Percentiles rank a stretch among this genome's conserved stretches.
Evolutionary conservation across 2,797 vertebrate species (phyloP).

Genomic region (Takifugu ocellatus): DNA sequence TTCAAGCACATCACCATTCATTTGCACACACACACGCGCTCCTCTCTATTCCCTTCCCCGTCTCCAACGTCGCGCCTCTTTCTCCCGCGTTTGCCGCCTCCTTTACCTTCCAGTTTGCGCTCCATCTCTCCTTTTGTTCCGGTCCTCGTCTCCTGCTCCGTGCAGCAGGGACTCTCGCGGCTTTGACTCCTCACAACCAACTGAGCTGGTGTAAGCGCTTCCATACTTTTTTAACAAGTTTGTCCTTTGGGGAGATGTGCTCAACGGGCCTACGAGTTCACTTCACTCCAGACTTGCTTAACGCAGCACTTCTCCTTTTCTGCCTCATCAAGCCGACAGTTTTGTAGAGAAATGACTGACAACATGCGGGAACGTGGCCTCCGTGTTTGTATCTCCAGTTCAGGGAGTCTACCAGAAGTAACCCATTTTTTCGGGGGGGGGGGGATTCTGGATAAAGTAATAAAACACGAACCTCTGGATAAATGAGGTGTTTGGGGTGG

Average conservation of each 20-base stretch:
- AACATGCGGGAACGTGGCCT: constrained; percentile 46
- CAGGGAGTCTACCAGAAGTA: constrained; percentile 42
- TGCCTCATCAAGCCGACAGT: constrained; percentile 54
- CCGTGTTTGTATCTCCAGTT: constrained; percentile 59
- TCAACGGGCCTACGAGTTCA: constrained; percentile 62
- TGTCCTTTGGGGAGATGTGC: constrained; percentile 57
- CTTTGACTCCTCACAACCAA: constrained; percentile 51
- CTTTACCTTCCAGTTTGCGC: constrained; percentile 40
- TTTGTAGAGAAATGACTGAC: constrained; percentile 51
- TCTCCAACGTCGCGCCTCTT: constrained; percentile 3
- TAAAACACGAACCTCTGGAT: constrained; percentile 34
- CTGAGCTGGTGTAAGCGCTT: constrained; percentile 55
- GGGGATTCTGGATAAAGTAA: constrained; percentile 44
- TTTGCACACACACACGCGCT: constrained; percentile 23
- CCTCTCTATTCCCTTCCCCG: constrained; percentile 16
- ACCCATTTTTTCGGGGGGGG: constrained; percentile 33
- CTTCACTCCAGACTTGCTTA: constrained; percentile 57
- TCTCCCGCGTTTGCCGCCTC: constrained; percentile 7
- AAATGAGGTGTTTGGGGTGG: constrained; percentile 7
- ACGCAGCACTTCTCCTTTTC: constrained; percentile 44
- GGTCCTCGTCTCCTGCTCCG: constrained; percentile 19
- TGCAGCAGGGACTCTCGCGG: constrained; percentile 31
- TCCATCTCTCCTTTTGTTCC: constrained; percentile 20
- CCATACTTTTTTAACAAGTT: constrained; percentile 67
- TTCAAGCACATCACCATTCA: constrained; percentile 49